A percentile compares a stretch with the other conserved stretches of the same genome.
These are phyloP conservation scores for Ditylenchus dipsaci DNA, from an alignment of 1,140 invertebrate genomes.

Conservation along the genomic window DNA sequence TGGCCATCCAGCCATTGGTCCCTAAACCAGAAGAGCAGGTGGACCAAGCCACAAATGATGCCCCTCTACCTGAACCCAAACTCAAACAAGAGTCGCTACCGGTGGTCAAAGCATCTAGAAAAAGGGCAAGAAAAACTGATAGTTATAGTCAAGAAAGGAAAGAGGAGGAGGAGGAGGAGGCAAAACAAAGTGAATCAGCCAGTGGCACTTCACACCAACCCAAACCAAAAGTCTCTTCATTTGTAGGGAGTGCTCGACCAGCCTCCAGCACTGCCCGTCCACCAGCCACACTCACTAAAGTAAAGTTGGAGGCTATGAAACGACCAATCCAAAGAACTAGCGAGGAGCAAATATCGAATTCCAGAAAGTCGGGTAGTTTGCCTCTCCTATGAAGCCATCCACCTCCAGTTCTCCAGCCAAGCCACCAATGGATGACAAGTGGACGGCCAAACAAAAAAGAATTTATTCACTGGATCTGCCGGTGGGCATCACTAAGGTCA, in stretches of 20 bases:
- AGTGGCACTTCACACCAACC: background rate
- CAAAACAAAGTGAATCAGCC: background rate
- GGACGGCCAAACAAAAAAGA: background rate
- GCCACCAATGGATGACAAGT: too few relatives aligned
- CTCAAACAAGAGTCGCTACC: too few relatives aligned
- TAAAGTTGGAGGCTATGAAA: background rate
- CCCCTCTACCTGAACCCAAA: too few relatives aligned
- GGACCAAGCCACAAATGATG: too few relatives aligned
- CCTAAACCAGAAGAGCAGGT: too few relatives aligned
- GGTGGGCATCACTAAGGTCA: background rate
- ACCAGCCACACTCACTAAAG: constrained; percentile 1
- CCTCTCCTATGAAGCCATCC: background rate
- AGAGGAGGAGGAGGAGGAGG: background rate
- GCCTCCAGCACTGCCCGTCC: background rate
- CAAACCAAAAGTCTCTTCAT: background rate
- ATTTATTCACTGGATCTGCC: background rate
- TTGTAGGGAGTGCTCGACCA: background rate
- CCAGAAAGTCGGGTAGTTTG: background rate
- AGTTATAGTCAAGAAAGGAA: background rate
- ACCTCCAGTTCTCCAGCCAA: background rate
- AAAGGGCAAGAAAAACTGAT: background rate
- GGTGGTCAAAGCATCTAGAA: background rate
- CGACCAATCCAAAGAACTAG: background rate
- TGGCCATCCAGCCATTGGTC: too few relatives aligned
- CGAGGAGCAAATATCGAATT: background rate